phyloP scores from a whole-genome alignment of 2,888 invertebrate species.

The Caenorhabditis sp. region DNA sequence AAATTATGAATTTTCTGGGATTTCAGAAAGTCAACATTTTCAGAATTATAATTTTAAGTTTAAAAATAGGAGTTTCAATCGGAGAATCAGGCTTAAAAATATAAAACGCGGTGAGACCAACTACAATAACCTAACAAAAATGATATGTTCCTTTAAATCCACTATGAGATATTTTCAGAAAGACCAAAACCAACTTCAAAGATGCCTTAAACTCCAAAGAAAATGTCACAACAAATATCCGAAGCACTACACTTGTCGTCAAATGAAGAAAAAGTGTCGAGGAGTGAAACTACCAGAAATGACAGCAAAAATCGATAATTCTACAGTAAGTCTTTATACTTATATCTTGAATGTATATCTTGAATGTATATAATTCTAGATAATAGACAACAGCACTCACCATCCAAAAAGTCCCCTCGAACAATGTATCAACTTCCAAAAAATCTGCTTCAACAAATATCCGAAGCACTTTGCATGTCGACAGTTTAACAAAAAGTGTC shows the following conservation, averaged over 20 bases:
- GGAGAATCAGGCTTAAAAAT: too few species aligned
- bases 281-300: slow-evolving; percentile 5
- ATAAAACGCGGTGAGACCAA: too few species aligned
- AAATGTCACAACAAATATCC: slow-evolving; percentile 38
- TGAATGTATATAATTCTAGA: neutral
- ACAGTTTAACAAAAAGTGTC: slow-evolving; percentile 38
- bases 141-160: too few species aligned
- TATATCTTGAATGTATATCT: neutral
- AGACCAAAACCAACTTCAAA: slow-evolving; percentile 6
- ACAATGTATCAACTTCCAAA: slow-evolving; percentile 37
- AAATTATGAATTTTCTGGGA: too few species aligned
- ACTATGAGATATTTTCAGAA: neutral
- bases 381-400: neutral
- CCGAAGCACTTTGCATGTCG: slow-evolving; percentile 38
- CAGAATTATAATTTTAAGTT: too few species aligned
- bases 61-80: too few species aligned
- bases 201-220: slow-evolving; percentile 28
- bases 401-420: slow-evolving; percentile 16
- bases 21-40: too few species aligned
- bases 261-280: slow-evolving; percentile 25
- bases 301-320: neutral
- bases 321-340: neutral
- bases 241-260: slow-evolving; percentile 32
- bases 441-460: slow-evolving; percentile 36
- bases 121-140: too few species aligned